Base-by-base conservation (phyloP, 2,888 invertebrate species). In the Pseudanteris insignis region DNA sequence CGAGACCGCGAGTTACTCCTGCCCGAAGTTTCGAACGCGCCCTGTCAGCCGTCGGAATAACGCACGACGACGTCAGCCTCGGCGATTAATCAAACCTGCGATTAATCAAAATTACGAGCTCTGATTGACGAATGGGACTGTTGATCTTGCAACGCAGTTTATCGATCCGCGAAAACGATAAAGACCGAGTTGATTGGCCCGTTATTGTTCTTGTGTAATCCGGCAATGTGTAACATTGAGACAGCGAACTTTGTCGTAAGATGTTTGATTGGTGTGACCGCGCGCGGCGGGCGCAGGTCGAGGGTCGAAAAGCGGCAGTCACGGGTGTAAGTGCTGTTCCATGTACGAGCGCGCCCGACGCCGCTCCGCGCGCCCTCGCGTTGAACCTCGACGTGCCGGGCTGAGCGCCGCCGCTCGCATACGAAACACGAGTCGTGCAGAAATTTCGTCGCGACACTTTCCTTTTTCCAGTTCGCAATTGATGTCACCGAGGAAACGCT, bases 301-400 rank as follows among this genome's bases (percentile, higher is more conserved):
- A 57, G 67, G 66, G 69, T 66, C 61, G 67, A 66, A 64, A 63
- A 58, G 63, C 60, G 65, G 64, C 60, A 64, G 70, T 70, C 68
- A 67, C 63, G 70, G 69, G 71, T 74, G 71, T 79, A 79, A 79
- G 78, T 78, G 78, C 78, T 74, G 72, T 79, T 79, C 73, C 78
- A 73, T 79, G 78, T 79, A 76, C 75, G n/a, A n/a, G n/a, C n/a
- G n/a, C n/a, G n/a, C n/a, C n/a, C n/a, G n/a, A n/a, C n/a, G n/a
- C n/a, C n/a, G n/a, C n/a, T n/a, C n/a, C n/a, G n/a, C n/a, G n/a
- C n/a, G n/a, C n/a, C n/a, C n/a, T n/a, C n/a, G n/a, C n/a, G n/a
- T n/a, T n/a, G 48, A 53, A 43, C 53, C 36, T 34, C 32, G 53
- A 34, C 57, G 48, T 43, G 30, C 33, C 15, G 38, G n/a, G n/a